These are phyloP conservation scores for Pelecanus crispus DNA, from an alignment of 2,113 vertebrate species.

Conservation along the genomic window DNA sequence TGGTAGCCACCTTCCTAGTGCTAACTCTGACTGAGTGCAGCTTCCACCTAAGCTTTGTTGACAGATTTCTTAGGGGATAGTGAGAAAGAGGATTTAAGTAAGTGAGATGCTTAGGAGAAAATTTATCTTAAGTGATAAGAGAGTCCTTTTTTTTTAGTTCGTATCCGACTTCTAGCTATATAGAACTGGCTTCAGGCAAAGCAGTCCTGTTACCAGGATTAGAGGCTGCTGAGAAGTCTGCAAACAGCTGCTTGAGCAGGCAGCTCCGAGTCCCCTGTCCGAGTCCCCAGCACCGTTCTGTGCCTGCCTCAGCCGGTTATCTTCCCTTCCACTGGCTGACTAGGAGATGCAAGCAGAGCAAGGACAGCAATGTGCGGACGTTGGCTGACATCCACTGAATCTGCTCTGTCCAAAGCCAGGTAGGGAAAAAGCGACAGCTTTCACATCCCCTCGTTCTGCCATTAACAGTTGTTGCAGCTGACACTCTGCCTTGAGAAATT, in stretches of 20 bases:
- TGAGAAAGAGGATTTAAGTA: not conserved
- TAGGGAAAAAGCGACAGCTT: not conserved
- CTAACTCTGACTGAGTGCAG: not conserved
- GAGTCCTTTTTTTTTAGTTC: not conserved
- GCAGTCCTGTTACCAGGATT: not conserved
- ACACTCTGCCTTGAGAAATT: not conserved
- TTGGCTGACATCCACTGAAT: not conserved
- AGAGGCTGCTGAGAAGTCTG: not conserved
- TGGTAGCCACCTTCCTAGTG: not conserved
- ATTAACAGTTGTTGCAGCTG: not conserved
- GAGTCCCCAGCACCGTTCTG: not conserved
- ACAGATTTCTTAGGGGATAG: not conserved
- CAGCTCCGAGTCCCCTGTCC: not conserved
- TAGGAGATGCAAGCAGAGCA: not conserved
- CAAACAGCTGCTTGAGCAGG: not conserved
- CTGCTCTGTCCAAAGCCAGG: not conserved
- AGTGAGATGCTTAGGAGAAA: not conserved
- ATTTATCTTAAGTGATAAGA: not conserved
- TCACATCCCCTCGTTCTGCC: not conserved
- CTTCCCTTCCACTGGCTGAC: not conserved
- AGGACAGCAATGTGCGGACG: accelerated
- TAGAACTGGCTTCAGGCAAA: not conserved
- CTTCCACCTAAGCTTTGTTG: not conserved
- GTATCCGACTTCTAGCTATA: not conserved
- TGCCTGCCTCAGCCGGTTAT: not conserved